phyloP scores from a whole-genome alignment of 1,140 invertebrate species.

The Onthophagus taurus region DNA sequence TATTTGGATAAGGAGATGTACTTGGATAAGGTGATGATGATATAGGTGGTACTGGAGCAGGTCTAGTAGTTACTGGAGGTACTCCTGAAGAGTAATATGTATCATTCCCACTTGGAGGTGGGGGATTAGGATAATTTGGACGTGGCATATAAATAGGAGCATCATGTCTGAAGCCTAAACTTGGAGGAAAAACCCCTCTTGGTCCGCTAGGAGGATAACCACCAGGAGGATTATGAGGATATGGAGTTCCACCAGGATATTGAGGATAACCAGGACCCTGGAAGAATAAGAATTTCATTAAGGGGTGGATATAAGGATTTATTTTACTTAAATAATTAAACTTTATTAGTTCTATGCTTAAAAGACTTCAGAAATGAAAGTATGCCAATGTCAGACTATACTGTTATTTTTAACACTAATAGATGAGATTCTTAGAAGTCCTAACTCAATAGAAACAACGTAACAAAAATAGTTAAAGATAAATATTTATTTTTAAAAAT shows the following conservation, averaged over 20 bases:
- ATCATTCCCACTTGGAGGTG: conserved; percentile 12
- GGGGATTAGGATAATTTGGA: too few relatives aligned
- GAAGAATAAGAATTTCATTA: too few relatives aligned
- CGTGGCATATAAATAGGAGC: conserved; percentile 35
- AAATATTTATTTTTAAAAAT: too few relatives aligned
- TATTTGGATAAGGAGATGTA: conserved; percentile 1
- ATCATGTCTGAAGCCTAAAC: conserved; percentile 28
- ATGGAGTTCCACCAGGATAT: conserved; percentile 20
- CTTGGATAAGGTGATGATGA: background rate
- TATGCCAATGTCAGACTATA: too few relatives aligned
- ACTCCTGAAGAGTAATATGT: conserved; percentile 14
- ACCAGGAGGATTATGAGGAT: conserved; percentile 14
- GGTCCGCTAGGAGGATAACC: conserved; percentile 19
- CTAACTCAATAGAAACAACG: too few relatives aligned
- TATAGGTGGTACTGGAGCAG: conserved; percentile 12
- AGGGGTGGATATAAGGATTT: too few relatives aligned
- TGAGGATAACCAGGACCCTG: conserved; percentile 19
- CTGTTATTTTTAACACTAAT: too few relatives aligned
- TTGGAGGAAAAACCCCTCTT: conserved; percentile 30
- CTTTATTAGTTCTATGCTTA: too few relatives aligned
- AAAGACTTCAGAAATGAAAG: too few relatives aligned
- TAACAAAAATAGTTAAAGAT: too few relatives aligned
- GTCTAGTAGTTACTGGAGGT: conserved; percentile 12
- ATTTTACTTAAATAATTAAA: too few relatives aligned
- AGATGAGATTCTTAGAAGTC: too few relatives aligned